Percentiles rank a stretch among this genome's conserved stretches.
phyloP scores from a whole-genome alignment of 1,140 invertebrate genomes.

The Periplaneta americana region DNA sequence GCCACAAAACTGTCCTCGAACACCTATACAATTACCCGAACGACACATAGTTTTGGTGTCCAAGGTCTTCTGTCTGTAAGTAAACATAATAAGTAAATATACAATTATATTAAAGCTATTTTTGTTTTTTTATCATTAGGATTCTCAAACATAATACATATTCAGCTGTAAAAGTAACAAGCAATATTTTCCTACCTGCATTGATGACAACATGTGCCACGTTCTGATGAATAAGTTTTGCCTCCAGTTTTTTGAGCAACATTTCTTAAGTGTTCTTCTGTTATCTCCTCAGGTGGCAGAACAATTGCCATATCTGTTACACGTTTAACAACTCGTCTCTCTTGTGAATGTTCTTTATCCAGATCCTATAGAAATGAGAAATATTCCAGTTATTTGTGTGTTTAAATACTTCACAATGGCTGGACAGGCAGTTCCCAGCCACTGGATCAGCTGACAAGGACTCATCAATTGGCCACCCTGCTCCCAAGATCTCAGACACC shows the following conservation, averaged over 20 bases:
- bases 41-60: conserved; percentile 44
- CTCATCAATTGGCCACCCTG: too few relatives aligned
- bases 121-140: neutral
- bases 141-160: neutral
- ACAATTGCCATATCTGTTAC: neutral
- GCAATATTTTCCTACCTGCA: conserved; percentile 25
- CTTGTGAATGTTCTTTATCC: neutral
- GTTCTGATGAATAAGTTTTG: conserved; percentile 31
- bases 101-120: neutral
- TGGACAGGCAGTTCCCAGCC: too few relatives aligned
- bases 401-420: too few relatives aligned
- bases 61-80: conserved; percentile 38
- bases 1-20: conserved; percentile 44
- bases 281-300: conserved; percentile 29
- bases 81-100: conserved; percentile 6
- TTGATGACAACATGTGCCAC: conserved; percentile 40
- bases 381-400: too few relatives aligned
- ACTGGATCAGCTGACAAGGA: too few relatives aligned
- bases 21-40: conserved; percentile 36
- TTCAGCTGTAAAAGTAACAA: neutral
- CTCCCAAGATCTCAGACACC: too few relatives aligned
- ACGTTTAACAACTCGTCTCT: neutral
- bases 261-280: conserved; percentile 34
- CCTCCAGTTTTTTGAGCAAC: conserved; percentile 26
- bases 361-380: neutral